These are phyloP conservation scores for Stenopsyche tienmushanensis DNA, from an alignment of 1,140 invertebrate species.

Conservation along the genomic window DNA sequence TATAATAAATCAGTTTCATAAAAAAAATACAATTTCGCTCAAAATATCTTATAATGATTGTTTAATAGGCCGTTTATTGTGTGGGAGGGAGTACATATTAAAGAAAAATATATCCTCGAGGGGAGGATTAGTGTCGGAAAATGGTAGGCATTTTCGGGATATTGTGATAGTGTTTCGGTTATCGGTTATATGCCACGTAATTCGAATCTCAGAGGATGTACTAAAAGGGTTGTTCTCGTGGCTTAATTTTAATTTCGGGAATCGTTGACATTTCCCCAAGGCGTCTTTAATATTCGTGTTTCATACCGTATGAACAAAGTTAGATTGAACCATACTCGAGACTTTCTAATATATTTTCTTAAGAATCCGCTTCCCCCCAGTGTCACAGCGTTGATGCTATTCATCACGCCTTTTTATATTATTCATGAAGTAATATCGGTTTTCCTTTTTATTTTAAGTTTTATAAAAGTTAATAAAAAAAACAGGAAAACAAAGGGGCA, in stretches of 20 bases:
- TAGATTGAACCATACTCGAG: conserved; percentile 7
- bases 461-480: no score
- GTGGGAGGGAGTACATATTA: background rate
- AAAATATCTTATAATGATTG: conserved; percentile 12
- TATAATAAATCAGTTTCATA: no score
- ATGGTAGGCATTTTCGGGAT: background rate
- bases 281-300: background rate
- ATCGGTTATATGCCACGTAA: background rate
- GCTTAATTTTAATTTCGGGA: background rate
- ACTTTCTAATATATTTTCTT: no score
- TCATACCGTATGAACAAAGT: background rate
- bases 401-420: no score
- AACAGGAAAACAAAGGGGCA: no score
- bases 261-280: background rate
- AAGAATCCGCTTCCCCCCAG: no score
- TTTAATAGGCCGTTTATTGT: conserved; percentile 17
- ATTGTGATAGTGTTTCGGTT: background rate
- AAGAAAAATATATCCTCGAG: background rate
- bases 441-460: no score
- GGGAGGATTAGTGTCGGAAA: background rate
- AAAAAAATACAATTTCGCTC: no score
- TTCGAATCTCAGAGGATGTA: background rate
- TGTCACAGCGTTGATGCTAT: no score
- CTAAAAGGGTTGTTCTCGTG: background rate
- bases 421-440: no score